Conservation (phyloP, 2,113 vertebrate genomes). For the Lycaon pictus region DNA sequence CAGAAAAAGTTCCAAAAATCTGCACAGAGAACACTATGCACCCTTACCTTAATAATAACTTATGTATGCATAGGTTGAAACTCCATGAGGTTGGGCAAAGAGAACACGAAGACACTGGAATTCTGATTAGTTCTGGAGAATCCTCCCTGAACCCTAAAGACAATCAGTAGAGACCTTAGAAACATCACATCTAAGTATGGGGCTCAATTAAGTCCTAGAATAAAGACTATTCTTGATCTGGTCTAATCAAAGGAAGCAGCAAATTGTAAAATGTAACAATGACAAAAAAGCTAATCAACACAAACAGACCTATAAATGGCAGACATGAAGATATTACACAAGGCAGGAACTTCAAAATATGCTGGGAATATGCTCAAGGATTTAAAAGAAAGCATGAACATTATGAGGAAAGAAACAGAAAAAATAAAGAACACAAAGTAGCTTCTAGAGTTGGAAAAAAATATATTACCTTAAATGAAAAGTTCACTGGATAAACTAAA, state of each 20-base stretch:
- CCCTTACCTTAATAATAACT: constrained; percentile 10
- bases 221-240: neutral
- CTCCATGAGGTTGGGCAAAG: neutral
- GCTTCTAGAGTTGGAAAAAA: constrained; percentile 52
- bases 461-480: constrained; percentile 18
- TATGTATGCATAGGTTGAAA: neutral
- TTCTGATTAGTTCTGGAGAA: neutral
- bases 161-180: neutral
- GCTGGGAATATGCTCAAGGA: neutral
- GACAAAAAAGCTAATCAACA: constrained; percentile 37
- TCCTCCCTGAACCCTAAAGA: neutral
- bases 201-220: neutral
- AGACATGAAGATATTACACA: neutral
- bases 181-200: constrained; percentile 1
- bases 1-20: neutral
- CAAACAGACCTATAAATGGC: constrained; percentile 36
- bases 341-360: neutral
- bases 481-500: constrained; percentile 5
- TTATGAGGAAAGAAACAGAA: neutral
- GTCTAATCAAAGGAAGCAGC: neutral
- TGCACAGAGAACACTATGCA: neutral
- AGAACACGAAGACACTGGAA: neutral
- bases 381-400: constrained; percentile 37
- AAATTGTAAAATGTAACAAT: constrained; percentile 25
- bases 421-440: neutral